Evolutionary conservation across 2,797 vertebrate genomes (phyloP), one percentile per base, ranked within the genome.

Genomic region (Myotis pilosus): DNA sequence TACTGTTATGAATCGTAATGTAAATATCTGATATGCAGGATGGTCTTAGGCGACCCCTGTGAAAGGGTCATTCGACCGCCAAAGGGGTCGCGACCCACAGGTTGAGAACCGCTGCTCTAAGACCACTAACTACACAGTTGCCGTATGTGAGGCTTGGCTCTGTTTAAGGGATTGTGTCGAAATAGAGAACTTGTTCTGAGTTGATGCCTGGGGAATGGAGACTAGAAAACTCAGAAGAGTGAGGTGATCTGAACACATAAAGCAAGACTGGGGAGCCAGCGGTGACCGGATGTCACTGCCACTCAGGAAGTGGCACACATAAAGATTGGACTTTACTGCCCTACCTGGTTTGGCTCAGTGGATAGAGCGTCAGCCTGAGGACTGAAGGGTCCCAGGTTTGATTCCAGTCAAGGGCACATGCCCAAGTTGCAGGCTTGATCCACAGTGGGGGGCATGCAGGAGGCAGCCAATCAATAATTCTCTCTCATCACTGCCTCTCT

Each of bases 41-140:
- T 44, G 44, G 44, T 44, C 44, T 44, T 44, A 44, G 44, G 44
- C 44, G 44, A 44, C 44, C 44, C 44, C 10, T 11, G 44, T 44
- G 44, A 44, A 11, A 2, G 44, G 10, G 44, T 11, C 2, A 0
- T 44, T 44, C 10, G 10, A 44, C 10, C 2, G 10, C 44, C 44
- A 44, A 44, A 44, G 44, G 10, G 44, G 10, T 44, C 44, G 10
- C 44, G 44, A 44, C 44, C 44, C 44, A 44, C 44, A 44, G 44
- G 44, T 44, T 44, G 44, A 44, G 44, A 44, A 44, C 44, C 44
- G 10, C 44, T 44, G 44, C 25, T 79, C 53, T 25, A 62, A 87
- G 36, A 64, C 28, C 33, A 55, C 4, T 10, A 60, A 64, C 36
- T n/a, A 30, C 15, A 22, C 7, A 12, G 9, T 57, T 72, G 8